Evolutionary conservation across 1,140 invertebrate species (phyloP).

Genomic region (Anthonomus grandis): DNA sequence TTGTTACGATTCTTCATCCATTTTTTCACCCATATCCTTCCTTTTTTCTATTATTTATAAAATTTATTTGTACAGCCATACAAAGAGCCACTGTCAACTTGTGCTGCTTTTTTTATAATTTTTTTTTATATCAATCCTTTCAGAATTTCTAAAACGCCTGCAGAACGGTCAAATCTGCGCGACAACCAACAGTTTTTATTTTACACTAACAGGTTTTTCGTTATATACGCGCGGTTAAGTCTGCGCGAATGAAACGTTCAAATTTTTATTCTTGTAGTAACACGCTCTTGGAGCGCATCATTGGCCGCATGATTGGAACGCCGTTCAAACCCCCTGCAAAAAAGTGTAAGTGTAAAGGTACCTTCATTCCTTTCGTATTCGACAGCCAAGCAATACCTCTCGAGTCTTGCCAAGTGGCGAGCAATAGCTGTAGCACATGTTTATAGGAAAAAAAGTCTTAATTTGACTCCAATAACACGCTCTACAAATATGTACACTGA

Average conservation of each 20-base stretch:
- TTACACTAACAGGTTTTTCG: not conserved
- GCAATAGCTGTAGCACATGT: no score
- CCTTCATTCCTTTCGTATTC: no score
- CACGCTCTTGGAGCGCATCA: not conserved
- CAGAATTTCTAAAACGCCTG: no score
- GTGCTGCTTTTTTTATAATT: not conserved
- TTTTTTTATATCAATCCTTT: not conserved
- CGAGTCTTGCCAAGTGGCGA: no score
- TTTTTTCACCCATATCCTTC: conserved; percentile 1
- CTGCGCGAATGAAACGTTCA: not conserved
- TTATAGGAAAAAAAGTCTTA: no score
- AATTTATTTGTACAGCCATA: not conserved
- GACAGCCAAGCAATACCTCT: no score
- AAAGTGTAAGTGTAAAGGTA: no score
- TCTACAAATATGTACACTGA: no score
- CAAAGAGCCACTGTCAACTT: not conserved
- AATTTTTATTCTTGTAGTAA: not conserved
- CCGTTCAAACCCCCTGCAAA: no score
- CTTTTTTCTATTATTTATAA: not conserved
- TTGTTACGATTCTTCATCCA: not conserved
- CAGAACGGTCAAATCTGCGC: not conserved
- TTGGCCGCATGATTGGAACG: no score
- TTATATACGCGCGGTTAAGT: not conserved
- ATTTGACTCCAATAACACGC: no score
- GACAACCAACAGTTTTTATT: not conserved